A percentile compares a stretch with the other conserved stretches of the same genome.
Evolutionary conservation across 2,797 vertebrate genomes (phyloP).

Genomic region (Leucoraja ocellata): DNA sequence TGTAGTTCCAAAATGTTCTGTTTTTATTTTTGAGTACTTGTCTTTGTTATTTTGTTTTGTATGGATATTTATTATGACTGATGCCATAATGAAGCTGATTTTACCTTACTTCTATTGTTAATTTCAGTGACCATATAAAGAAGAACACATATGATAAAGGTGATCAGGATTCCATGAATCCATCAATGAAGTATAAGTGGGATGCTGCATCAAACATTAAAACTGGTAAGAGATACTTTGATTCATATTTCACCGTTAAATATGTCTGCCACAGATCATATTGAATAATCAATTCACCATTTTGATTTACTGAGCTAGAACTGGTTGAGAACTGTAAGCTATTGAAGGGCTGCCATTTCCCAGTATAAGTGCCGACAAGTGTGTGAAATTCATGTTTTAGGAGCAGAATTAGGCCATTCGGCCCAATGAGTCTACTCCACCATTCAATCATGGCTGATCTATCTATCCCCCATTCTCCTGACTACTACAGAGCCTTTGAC

Average conservation of each 20-base stretch:
- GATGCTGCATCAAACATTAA: neutral
- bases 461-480: no score
- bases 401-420: no score
- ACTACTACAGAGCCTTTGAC: no score
- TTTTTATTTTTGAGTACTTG: no score
- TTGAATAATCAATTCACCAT: neutral
- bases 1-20: no score
- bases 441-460: no score
- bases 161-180: neutral
- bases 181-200: neutral
- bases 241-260: neutral
- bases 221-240: neutral
- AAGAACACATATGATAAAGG: neutral
- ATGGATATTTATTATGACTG: neutral
- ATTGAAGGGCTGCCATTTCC: no score
- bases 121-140: constrained; percentile 18
- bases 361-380: no score
- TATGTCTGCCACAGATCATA: neutral
- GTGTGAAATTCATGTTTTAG: no score
- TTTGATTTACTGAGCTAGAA: neutral
- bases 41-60: no score
- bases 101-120: neutral
- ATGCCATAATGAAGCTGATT: neutral
- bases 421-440: no score
- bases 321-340: no score